Percentiles rank a stretch among this genome's conserved stretches.
These are phyloP conservation scores for Dreissena rostriformis DNA, from an alignment of 1,140 invertebrate genomes.

Conservation along the genomic window DNA sequence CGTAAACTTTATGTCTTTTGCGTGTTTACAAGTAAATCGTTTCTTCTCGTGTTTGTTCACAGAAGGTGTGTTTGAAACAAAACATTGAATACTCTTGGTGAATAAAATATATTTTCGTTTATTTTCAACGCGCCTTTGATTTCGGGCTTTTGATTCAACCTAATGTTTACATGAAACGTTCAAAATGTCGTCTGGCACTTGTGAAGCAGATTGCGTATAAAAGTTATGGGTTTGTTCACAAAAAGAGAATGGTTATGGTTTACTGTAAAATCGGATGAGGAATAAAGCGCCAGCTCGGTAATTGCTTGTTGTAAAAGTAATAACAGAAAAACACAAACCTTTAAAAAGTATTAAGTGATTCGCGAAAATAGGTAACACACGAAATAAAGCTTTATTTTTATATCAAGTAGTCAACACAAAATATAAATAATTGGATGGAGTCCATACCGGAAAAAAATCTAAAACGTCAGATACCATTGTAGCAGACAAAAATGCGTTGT, in stretches of 20 bases:
- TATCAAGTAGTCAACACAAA: too few relatives aligned
- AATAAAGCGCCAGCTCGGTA: too few relatives aligned
- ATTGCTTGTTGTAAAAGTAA: too few relatives aligned
- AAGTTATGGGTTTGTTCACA: constrained; percentile 35
- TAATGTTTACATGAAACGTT: constrained; percentile 34
- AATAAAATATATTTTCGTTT: constrained; percentile 20
- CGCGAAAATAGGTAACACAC: too few relatives aligned
- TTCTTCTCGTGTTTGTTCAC: constrained; percentile 48
- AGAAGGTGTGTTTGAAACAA: constrained; percentile 40
- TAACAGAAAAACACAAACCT: too few relatives aligned
- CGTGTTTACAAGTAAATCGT: constrained; percentile 55
- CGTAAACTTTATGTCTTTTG: constrained; percentile 22
- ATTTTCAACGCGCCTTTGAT: constrained; percentile 31
- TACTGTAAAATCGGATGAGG: too few relatives aligned
- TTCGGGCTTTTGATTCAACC: constrained; percentile 17
- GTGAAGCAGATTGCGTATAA: constrained; percentile 50
- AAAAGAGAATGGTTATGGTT: constrained; percentile 22
- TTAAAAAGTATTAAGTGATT: too few relatives aligned
- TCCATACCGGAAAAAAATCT: too few relatives aligned
- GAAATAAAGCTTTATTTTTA: too few relatives aligned
- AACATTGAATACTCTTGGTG: constrained; percentile 36
- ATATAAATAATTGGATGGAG: too few relatives aligned
- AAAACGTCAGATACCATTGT: too few relatives aligned
- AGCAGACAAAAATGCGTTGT: too few relatives aligned
- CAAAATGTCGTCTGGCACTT: constrained; percentile 38